Base-by-base conservation (phyloP, 2,113 vertebrate genomes). In the Burhinus oedicnemus region DNA sequence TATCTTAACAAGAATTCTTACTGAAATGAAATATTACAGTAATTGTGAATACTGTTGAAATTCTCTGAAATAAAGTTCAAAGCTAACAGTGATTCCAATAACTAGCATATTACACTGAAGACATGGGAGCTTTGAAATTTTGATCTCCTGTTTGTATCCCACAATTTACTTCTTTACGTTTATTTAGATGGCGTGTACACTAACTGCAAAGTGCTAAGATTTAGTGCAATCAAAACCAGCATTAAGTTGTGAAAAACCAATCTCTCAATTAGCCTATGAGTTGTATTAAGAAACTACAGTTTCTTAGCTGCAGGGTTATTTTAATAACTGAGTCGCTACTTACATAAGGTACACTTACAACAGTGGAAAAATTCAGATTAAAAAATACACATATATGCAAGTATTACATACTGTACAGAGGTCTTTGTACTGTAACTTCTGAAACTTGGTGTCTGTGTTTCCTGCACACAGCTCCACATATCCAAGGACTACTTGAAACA, bases 391-490 rank as follows among this genome's bases (percentile, higher is more conserved):
- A 89, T 38, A 80, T 49, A 64, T 40, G 26, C 8, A 78, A 96
- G 60, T 55, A 96, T 30, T 72, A 96, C 98, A 89, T 98, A 99
- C 99, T 87, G 98, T 99, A 97, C 99, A 99, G 58, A 99, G 99
- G 94, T 99, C 99, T 91, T 99, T 99, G 94, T 99, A 99, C 71
- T 99, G 99, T 93, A 99, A 99, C 97, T 99, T 99, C 98, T 99
- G 99, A 97, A 99, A 99, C 97, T 99, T 99, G 82, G 99, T 99
- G 87, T 99, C 99, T 8, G 99, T 99, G 61, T 99, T 99, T 89
- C 98, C 99, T 3, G 99, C 99, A 58, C 99, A 99, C 38, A 99
- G 98, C 95, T 99, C 99, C 96, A 99, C 99, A 10, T 99, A 99
- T 51, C 99, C 99, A 93, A 99, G 98, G 57, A 99, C 99, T 82